Evolutionary conservation across 2,113 vertebrate species (phyloP), one percentile per base, ranked within the genome.

Genomic region (Enhydra lutris): DNA sequence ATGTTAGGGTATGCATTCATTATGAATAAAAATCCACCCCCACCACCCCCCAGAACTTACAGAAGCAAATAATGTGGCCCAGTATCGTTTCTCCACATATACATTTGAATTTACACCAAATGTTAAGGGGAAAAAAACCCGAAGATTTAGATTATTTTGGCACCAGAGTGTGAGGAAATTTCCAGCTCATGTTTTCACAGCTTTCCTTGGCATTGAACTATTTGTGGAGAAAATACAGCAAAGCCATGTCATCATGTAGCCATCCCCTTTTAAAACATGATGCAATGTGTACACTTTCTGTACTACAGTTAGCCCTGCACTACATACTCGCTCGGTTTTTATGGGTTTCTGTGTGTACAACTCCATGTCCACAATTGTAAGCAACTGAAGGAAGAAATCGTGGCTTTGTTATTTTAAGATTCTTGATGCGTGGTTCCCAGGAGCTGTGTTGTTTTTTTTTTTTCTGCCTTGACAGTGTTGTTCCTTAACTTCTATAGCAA

Each of bases 81-180:
- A 85, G 29, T 39, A n/a, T 96, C n/a, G 12, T 74, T 63, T 90
- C 67, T 92, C n/a, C 50, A 91, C 47, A 67, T 95, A 59, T 50
- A 97, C 36, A 15, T 67, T 94, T 96, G 57, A 94, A 92, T 97
- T 92, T 96, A 39, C 17, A 97, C 80, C 87, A 97, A 97, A 95
- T 94, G 87, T 69, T 81, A 95, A 67, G 45, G 31, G 50, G 12
- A 8, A 7, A 23, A 14, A 69, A 17, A 0, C 2, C 39, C 76
- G 47, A 97, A 83, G 59, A 96, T 96, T 96, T 93, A 97, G 94
- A 94, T 94, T 96, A 95, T 94, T 97, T 97, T 97, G 94, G 81
- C 97, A 79, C 23, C 34, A 69, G 57, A 79, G 47, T 85, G 36
- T 45, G 47, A 96, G 85, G 80, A 97, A 94, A 85, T 97, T 94